Evolutionary conservation across 2,888 invertebrate genomes (phyloP).

Genomic region (Lycaena phlaeas): DNA sequence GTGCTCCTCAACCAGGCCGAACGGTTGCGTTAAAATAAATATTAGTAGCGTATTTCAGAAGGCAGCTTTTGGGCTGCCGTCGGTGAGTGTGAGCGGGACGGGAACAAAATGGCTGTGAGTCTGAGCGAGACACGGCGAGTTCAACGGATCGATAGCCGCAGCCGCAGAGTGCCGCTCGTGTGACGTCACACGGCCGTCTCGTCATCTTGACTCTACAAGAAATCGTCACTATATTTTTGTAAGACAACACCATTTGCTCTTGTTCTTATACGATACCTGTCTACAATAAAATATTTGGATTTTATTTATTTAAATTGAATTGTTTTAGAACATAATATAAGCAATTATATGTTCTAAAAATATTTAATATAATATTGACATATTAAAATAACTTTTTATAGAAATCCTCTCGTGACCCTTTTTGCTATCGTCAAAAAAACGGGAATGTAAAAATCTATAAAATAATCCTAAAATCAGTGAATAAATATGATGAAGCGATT

Average conservation of each 20-base stretch:
- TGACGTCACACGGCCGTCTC: constrained; percentile 68
- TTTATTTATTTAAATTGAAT: too few relatives aligned
- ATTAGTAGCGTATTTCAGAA: constrained; percentile 69
- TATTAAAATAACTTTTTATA: too few relatives aligned
- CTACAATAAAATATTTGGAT: too few relatives aligned
- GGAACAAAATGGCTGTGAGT: constrained; percentile 33
- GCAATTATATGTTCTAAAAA: too few relatives aligned
- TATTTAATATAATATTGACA: too few relatives aligned
- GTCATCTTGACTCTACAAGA: constrained; percentile 68
- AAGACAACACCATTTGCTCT: constrained; percentile 22
- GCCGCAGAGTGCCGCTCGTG: constrained; percentile 67
- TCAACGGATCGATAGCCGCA: constrained; percentile 71
- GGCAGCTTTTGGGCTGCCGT: constrained; percentile 53
- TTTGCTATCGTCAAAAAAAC: too few relatives aligned
- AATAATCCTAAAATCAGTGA: too few relatives aligned
- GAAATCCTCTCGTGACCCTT: too few relatives aligned
- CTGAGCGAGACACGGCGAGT: constrained; percentile 50
- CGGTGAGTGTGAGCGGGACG: constrained; percentile 42
- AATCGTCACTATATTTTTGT: constrained; percentile 62
- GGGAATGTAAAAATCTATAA: too few relatives aligned
- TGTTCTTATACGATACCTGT: too few relatives aligned
- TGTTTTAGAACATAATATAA: too few relatives aligned
- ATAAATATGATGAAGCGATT: too few relatives aligned
- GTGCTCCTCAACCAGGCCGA: constrained; percentile 45
- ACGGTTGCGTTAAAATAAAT: constrained; percentile 69